Base-by-base conservation (phyloP, 1,140 invertebrate species). In the Conopomorpha cramerella region DNA sequence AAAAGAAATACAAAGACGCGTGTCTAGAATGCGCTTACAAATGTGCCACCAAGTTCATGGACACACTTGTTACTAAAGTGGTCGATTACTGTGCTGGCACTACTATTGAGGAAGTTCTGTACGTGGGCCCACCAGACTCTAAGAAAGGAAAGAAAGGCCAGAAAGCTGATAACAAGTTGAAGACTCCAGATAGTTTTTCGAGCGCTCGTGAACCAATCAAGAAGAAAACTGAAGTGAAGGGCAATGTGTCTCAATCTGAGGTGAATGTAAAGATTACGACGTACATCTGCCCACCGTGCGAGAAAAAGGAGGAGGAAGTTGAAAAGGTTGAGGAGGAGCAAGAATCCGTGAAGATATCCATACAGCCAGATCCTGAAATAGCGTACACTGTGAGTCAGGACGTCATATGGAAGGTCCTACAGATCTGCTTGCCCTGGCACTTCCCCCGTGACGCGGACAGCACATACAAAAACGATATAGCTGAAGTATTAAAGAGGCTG, bases 341-440 rank as follows among this genome's bases (percentile, higher is more conserved):
- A 46, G 65, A 65, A 43, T 23, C 38, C 8, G 62, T 56, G 34
- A 44, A 28, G 32, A 63, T 60, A 1, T 38, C 30, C 37, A 37
- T 42, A 3, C 34, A 51, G 30, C 36, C 45, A 34, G 58, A 70
- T 43, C 51, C 58, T 8, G 51, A 62, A 28, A 23, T 72, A 34
- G 45, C 37, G 1, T 76, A 72, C 27, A 47, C 55, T 13, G 58
- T 76, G 6, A 55, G 49, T 37, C 65, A 71, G 46, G 30, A 49
- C 6, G 51, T 57, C 25, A 67, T 76, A 39, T 71, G 60, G 65
- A 76, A 76, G 26, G 47, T 76, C 10, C 41, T 76, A 6, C 39
- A 49, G 16, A 57, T 70, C 36, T 72, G 64, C 29, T 49, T 76
- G n/a, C 71, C 71, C 0, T 72, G 67, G 64, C 60, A 70, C 36